Evolutionary conservation across 1,140 invertebrate genomes (phyloP), one percentile per base, ranked within the genome.

Genomic region (Cotesia glomerata): DNA sequence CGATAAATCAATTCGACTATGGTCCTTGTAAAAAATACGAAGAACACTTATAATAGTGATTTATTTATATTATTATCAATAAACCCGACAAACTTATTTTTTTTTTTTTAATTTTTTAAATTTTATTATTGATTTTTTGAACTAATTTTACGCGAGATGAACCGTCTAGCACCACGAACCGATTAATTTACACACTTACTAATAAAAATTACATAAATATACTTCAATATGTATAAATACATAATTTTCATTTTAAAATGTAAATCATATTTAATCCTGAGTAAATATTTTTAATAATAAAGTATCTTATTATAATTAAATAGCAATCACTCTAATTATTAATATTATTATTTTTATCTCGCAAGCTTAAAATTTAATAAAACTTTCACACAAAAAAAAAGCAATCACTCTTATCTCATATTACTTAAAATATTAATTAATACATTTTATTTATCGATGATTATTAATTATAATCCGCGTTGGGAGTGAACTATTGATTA

Each of bases 241-340:
- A 71, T 76, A 75, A 74, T 76, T 74, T 68, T 73, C 72, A 74
- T 72, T 66, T 71, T 71, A 76, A 76, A 73, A 79, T 79, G 75
- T 75, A 76, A 76, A 87, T 80, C 82, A 82, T 86, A 85, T 85
- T 85, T 81, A 87, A 86, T 86, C 84, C 85, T 87, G 84, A 86
- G 86, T 86, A 86, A 85, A 87, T 87, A 87, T 86, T 85, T 85
- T 84, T 86, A 83, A 86, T 78, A 79, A 83, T 85, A 83, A 81
- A 77, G 78, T 82, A 78, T 82, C 74, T 84, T 74, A 78, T 77
- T 79, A n/a, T 84, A 84, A 78, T 81, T 79, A 71, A 82, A 56
- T 51, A 72, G 82, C 84, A 82, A 81, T 79, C 78, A 79, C 79
- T 80, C 75, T 66, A 74, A 76, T 76, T 79, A 67, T 56, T 51